Conservation (phyloP, 2,797 vertebrate species). For the Alosa sapidissima region DNA sequence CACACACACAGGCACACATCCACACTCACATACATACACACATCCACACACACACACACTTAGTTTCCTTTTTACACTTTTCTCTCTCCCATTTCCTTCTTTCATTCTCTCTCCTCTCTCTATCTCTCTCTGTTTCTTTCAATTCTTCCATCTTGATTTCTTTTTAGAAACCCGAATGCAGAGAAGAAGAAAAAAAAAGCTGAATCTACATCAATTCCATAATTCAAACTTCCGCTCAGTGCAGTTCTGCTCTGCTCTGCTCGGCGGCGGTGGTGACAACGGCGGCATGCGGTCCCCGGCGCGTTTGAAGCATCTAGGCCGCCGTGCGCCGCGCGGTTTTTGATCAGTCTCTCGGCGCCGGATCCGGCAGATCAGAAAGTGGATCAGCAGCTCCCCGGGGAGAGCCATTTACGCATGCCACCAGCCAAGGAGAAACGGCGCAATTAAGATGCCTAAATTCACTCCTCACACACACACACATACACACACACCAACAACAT, state of each 20-base stretch:
- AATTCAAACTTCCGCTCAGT: constrained; percentile 70
- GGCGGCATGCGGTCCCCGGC: constrained; percentile 58
- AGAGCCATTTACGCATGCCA: constrained; percentile 72
- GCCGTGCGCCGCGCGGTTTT: constrained; percentile 69
- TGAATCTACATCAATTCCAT: constrained; percentile 59
- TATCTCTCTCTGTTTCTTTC: background rate
- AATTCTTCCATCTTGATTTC: background rate
- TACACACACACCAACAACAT: background rate
- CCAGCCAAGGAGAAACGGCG: constrained; percentile 66
- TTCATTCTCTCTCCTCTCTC: background rate
- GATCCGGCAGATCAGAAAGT: constrained; percentile 75
- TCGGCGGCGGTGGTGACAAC: constrained; percentile 40
- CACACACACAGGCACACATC: background rate
- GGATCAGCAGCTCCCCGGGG: constrained; percentile 73
- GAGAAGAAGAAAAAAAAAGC: background rate
- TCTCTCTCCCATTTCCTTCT: constrained; percentile 43
- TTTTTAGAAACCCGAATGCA: background rate
- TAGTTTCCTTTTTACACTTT: background rate
- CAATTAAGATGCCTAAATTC: constrained; percentile 78
- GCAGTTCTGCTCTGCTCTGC: constrained; percentile 63
- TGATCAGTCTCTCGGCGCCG: constrained; percentile 71
- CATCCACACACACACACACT: background rate
- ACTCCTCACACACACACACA: constrained; percentile 48
- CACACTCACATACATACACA: background rate
- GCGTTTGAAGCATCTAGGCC: constrained; percentile 76